Percentiles rank a stretch among this genome's conserved stretches.
Conservation (phyloP, 2,797 vertebrate genomes). For the Mus minutoides region DNA sequence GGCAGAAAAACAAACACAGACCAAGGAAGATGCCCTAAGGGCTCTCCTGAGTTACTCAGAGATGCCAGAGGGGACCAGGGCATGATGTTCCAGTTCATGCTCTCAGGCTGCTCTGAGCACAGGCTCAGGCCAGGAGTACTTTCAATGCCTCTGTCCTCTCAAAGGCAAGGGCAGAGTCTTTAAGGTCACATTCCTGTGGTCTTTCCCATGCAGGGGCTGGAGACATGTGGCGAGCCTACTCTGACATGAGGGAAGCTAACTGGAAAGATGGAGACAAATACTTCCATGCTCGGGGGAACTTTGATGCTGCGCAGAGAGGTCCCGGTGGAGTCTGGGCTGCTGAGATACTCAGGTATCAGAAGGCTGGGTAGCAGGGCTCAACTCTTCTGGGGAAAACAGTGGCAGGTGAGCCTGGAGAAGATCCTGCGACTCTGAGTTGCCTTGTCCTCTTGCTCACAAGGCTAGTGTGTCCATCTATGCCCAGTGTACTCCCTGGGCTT, state of each 20-base stretch:
- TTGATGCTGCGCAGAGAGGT: slow-evolving; percentile 47
- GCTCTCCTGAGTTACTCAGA: background rate
- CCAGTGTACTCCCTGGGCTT: background rate
- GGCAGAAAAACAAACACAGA: background rate
- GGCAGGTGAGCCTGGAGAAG: background rate
- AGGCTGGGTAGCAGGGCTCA: background rate
- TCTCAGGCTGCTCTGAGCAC: background rate
- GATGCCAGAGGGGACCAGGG: background rate
- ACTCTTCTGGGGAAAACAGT: background rate
- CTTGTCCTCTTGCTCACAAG: too few species aligned
- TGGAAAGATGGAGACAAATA: slow-evolving; percentile 72
- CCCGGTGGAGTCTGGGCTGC: slow-evolving; percentile 42
- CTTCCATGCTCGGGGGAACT: slow-evolving; percentile 69
- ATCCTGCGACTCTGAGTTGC: accelerated
- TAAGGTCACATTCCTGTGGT: background rate
- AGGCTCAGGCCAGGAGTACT: background rate
- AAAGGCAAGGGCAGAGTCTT: background rate
- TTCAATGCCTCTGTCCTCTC: too few species aligned
- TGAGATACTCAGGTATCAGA: slow-evolving; percentile 52
- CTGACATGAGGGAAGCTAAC: slow-evolving; percentile 74
- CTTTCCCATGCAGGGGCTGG: slow-evolving; percentile 30
- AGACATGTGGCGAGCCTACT: slow-evolving; percentile 77
- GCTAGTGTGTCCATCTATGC: background rate
- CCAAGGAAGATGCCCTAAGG: background rate
- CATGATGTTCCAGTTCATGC: background rate